Base-by-base conservation (phyloP, 2,888 invertebrate genomes). In the Drosophila anomelani region DNA sequence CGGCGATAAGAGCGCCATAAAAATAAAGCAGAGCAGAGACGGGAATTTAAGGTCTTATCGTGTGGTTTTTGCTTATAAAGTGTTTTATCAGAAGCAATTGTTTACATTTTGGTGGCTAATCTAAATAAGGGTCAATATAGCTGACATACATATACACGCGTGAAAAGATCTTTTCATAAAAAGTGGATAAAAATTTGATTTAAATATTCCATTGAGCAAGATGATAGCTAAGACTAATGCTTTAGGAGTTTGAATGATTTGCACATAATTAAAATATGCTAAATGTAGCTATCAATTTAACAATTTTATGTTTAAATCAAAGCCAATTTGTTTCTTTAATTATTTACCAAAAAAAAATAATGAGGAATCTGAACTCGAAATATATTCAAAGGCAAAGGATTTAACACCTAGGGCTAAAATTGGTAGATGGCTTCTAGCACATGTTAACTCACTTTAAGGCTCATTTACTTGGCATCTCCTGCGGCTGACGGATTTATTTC, bases 41-140 rank as follows among this genome's bases (percentile, higher is more conserved):
- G 10, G 26, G 38, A 43, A 41, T 29, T 66, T 43, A 7, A 17
- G 7, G 23, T 20, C 62, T 81, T 80, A 81, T 81, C 81, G 36
- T 55, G 53, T 17, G 63, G 62, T 76, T 74, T 57, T 57, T 49
- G n/a, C 29, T 41, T 75, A 44, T 39, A 54, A 39, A 41, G 17
- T 9, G 15, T 36, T 23, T 72, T 79, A 69, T 79, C 76, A 56
- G 39, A 43, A 36, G 54, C 49, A 34, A 54, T 29, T 72, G 57
- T 46, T 62, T 56, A 66, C 61, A 69, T 51, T 69, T 17, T 10
- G 39, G 41, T 44, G 26, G 60, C 43, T 81, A 32, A 79, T 79
- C 72, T 73, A 32, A 60, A 67, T 51, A 17, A 29, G n/a, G 29
- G 13, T 29, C 36, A 17, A 51, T 39, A 60, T 57, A n/a, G 17